Percentiles rank a stretch among this genome's conserved stretches.
phyloP scores from a whole-genome alignment of 2,113 vertebrate species.

The Chrysochloris asiatica region DNA sequence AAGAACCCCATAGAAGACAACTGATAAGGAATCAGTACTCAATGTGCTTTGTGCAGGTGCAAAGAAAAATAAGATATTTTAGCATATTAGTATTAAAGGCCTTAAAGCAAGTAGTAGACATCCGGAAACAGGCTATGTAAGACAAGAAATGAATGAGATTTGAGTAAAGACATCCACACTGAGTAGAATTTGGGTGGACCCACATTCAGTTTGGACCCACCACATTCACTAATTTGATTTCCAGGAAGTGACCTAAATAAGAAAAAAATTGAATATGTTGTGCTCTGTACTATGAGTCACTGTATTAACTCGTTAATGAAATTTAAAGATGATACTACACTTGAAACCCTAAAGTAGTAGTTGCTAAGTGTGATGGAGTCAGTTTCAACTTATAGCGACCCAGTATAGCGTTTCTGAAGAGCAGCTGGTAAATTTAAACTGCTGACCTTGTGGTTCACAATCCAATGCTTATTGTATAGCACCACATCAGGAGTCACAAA shows the following conservation, averaged over 20 bases:
- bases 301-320: not conserved
- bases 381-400: too few relatives aligned
- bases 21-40: not conserved
- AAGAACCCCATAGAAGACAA: slow-evolving; percentile 15
- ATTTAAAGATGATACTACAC: not conserved
- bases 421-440: too few relatives aligned
- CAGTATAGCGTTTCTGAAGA: too few relatives aligned
- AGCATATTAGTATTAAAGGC: not conserved
- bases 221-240: not conserved
- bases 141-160: not conserved
- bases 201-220: not conserved
- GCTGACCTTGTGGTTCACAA: too few relatives aligned
- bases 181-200: not conserved
- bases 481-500: too few relatives aligned
- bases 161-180: not conserved
- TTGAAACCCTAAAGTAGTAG: too few relatives aligned
- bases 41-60: not conserved
- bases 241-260: not conserved
- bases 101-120: not conserved
- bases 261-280: not conserved
- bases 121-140: not conserved
- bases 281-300: not conserved
- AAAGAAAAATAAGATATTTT: not conserved
- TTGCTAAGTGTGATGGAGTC: too few relatives aligned
- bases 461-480: too few relatives aligned